Conservation (phyloP, 2,797 vertebrate species). For the Chelonia mydas region DNA sequence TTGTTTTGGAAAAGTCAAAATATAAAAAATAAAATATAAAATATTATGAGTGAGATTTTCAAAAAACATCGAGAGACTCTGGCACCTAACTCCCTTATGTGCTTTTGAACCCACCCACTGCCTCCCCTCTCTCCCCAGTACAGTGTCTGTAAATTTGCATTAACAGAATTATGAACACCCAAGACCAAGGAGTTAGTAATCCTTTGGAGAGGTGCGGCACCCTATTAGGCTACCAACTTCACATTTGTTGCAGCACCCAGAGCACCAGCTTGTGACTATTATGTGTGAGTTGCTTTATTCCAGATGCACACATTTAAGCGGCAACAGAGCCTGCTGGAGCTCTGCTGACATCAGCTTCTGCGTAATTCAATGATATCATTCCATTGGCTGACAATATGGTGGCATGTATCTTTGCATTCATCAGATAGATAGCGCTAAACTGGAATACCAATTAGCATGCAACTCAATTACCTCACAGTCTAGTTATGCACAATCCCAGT, state of each 20-base stretch:
- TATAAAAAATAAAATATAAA: background rate
- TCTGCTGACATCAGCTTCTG: background rate
- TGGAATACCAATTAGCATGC: slow-evolving; percentile 68
- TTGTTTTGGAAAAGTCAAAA: background rate
- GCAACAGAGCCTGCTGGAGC: accelerated
- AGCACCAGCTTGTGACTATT: background rate
- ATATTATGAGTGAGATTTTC: background rate
- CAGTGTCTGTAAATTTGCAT: background rate
- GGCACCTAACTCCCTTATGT: background rate
- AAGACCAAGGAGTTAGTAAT: background rate
- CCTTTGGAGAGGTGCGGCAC: background rate
- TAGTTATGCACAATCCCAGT: slow-evolving; percentile 59
- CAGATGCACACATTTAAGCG: background rate
- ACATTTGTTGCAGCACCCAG: background rate
- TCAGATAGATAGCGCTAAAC: slow-evolving; percentile 53
- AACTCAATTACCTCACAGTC: slow-evolving; percentile 75
- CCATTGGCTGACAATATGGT: accelerated
- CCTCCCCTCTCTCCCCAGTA: accelerated
- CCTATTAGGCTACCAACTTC: background rate
- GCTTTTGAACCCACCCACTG: background rate
- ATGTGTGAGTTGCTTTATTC: background rate
- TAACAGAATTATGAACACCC: background rate
- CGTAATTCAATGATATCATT: background rate
- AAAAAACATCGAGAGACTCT: background rate
- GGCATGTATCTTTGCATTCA: slow-evolving; percentile 6